Evolutionary conservation across 2,888 invertebrate genomes (phyloP).

Genomic region (Callosobruchus maculatus): DNA sequence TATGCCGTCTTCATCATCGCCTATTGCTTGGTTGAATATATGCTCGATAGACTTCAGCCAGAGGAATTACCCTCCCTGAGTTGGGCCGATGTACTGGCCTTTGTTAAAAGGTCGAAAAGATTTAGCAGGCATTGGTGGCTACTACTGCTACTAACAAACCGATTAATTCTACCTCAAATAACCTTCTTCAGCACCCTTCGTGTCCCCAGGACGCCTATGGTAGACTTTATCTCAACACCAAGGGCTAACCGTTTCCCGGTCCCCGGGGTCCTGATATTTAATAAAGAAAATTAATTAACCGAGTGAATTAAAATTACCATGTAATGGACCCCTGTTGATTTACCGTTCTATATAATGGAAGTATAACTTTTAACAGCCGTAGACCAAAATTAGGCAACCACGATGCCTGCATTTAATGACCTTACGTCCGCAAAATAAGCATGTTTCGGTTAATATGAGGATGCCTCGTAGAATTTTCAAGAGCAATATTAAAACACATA

Average conservation of each 20-base stretch:
- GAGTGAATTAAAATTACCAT: neutral
- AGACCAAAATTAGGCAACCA: neutral
- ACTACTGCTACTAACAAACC: too few relatives aligned
- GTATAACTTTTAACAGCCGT: neutral
- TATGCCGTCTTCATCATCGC: too few relatives aligned
- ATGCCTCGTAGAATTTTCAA: neutral
- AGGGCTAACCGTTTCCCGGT: neutral
- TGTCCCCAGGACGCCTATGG: neutral
- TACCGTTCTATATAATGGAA: neutral
- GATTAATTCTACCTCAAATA: too few relatives aligned
- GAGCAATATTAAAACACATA: too few relatives aligned
- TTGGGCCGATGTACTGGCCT: too few relatives aligned
- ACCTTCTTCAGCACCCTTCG: too few relatives aligned
- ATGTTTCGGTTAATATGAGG: neutral
- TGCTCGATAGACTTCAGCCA: too few relatives aligned
- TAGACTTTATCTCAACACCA: neutral
- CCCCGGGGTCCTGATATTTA: neutral
- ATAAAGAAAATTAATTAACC: neutral
- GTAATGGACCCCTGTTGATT: neutral
- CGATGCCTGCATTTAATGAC: neutral
- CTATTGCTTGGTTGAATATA: too few relatives aligned
- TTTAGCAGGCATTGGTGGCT: too few relatives aligned
- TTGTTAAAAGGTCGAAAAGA: too few relatives aligned
- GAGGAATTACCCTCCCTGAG: too few relatives aligned
- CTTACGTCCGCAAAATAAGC: neutral